Conservation (phyloP, 2,113 vertebrate genomes). For the Piprites chloris region DNA sequence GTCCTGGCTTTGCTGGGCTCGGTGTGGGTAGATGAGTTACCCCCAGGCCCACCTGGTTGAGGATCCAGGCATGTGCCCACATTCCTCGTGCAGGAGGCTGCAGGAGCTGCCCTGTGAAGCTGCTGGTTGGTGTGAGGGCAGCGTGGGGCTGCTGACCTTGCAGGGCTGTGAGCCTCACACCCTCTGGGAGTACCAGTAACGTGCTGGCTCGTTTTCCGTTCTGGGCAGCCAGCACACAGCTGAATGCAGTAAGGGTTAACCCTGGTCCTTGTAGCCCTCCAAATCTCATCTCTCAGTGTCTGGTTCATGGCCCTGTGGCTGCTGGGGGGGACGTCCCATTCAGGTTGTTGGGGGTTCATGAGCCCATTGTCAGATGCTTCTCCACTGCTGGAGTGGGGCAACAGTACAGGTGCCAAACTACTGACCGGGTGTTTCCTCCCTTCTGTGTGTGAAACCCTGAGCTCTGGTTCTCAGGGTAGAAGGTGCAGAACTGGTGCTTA, state of each 20-base stretch:
- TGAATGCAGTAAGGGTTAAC: not conserved
- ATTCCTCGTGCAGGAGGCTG: not conserved
- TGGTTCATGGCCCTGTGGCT: not conserved
- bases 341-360: fast-evolving
- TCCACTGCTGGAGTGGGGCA: not conserved
- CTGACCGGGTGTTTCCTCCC: not conserved
- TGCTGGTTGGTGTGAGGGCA: not conserved
- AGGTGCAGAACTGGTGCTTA: not conserved
- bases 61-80: fast-evolving
- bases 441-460: too few relatives aligned
- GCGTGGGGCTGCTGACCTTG: not conserved
- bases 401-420: not conserved
- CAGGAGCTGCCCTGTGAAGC: not conserved
- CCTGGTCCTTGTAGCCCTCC: not conserved
- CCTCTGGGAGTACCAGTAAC: not conserved
- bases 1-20: not conserved
- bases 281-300: not conserved
- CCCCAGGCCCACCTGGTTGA: not conserved
- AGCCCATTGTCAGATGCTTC: fast-evolving
- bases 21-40: not conserved
- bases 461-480: not conserved
- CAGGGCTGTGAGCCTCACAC: not conserved
- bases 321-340: fast-evolving
- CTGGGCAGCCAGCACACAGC: not conserved
- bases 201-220: not conserved